A percentile compares a stretch with the other conserved stretches of the same genome.
Evolutionary conservation across 2,888 invertebrate genomes (phyloP).

Genomic region (Yponomeuta cagnagella): DNA sequence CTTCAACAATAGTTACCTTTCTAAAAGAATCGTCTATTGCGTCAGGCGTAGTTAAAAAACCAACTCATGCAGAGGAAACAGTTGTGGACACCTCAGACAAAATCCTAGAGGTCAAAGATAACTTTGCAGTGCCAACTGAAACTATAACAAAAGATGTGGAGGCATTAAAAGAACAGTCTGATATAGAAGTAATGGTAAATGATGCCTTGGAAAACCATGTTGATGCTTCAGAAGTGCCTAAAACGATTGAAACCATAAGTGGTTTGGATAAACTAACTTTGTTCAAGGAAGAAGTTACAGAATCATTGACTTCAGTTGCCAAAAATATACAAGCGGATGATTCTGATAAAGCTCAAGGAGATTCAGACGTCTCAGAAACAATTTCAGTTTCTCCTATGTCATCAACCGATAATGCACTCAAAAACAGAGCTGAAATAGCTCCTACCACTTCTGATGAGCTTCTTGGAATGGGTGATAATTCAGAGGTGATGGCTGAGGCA

Average conservation of each 20-base stretch:
- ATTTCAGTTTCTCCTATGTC: neutral
- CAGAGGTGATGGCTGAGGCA: no score
- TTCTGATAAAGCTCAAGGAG: neutral
- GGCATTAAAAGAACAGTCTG: neutral
- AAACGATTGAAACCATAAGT: neutral
- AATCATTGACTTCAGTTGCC: no score
- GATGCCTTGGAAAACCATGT: neutral
- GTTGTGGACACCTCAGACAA: neutral
- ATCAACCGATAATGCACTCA: no score
- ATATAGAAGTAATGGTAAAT: neutral
- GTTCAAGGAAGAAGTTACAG: no score
- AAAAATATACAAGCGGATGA: neutral
- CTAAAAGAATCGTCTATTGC: neutral
- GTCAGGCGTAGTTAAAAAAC: neutral
- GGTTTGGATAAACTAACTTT: neutral
- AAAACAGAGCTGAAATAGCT: neutral
- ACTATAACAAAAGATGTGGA: neutral
- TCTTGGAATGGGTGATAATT: no score
- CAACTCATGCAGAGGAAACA: neutral
- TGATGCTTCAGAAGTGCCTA: neutral
- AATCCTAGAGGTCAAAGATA: neutral
- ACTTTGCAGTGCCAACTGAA: neutral
- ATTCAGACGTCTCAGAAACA: neutral
- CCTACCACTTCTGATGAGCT: no score
- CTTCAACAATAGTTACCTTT: no score